Base-by-base conservation (phyloP, 2,113 vertebrate species). In the Passerina amoena region DNA sequence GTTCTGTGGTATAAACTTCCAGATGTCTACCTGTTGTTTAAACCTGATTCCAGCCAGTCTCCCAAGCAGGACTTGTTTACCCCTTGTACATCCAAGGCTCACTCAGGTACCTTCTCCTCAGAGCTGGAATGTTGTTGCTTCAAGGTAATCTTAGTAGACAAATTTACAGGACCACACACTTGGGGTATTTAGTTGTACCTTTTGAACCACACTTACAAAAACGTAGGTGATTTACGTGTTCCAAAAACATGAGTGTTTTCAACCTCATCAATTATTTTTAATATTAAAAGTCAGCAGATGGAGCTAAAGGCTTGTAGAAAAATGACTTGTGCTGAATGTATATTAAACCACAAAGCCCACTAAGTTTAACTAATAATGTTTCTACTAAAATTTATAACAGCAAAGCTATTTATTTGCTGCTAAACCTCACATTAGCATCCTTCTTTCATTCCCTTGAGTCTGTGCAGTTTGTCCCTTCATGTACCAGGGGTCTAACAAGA, bases 241-340 rank as follows among this genome's bases (percentile, higher is more conserved):
- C 10, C 5, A 38, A 81, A 89, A 45, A 5, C 63, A 12, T 16
- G 18, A 63, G 64, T 0, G 0, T 40, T 84, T 88, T 69, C 68
- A 89, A 54, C 18, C 45, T 54, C 12, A 33, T 92, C 83, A 59
- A 78, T 96, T 96, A 96, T 93, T 85, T 95, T 96, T 97, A 97
- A 95, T 97, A 84, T 86, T 94, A 92, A 97, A 97, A 97, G 97
- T 98, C 98, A 98, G 98, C 97, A 98, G 98, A 98, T 98, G 98
- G 98, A 98, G 98, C 98, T 97, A 98, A 95, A 98, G 98, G 63
- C 98, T 96, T 96, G 93, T 85, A 91, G 96, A 97, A 98, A 97
- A 97, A 92, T 82, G 89, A 88, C 86, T 96, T 92, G 81, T 64
- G 63, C 90, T 91, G 81, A 78, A 45, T 82, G 44, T 78, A 38